These are phyloP conservation scores for Oophaga pumilio DNA, from an alignment of 2,113 vertebrate genomes.

Conservation along the genomic window DNA sequence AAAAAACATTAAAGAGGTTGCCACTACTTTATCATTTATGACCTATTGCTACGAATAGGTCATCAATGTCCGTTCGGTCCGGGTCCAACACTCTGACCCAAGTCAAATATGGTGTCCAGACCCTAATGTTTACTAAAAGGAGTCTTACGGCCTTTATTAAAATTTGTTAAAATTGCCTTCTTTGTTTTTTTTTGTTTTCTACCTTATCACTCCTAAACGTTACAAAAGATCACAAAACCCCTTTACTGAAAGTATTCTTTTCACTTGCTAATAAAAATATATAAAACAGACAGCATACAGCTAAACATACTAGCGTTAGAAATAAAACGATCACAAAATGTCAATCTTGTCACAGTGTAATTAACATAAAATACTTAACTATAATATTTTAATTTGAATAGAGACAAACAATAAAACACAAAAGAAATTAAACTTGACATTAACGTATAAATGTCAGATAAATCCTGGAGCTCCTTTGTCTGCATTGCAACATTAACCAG, in stretches of 20 bases:
- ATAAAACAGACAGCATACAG: conserved; percentile 8
- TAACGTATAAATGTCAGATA: conserved; percentile 47
- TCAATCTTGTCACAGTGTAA: conserved; percentile 41
- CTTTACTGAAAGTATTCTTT: not conserved
- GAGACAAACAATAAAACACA: conserved; percentile 47
- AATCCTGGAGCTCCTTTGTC: conserved; percentile 38
- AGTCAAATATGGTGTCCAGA: too few relatives aligned
- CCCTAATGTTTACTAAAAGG: too few relatives aligned
- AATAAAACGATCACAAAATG: conserved; percentile 44
- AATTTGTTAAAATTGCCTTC: too few relatives aligned
- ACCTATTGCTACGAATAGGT: too few relatives aligned
- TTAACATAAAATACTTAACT: conserved; percentile 40
- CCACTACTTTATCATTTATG: too few relatives aligned
- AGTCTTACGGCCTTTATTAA: too few relatives aligned
- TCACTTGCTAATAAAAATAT: conserved; percentile 23
- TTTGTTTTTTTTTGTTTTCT: too few relatives aligned
- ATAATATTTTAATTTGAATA: conserved; percentile 39
- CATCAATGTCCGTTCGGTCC: too few relatives aligned
- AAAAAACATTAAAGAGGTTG: too few relatives aligned
- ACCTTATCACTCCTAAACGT: too few relatives aligned
- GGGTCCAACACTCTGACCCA: too few relatives aligned
- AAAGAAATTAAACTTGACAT: conserved; percentile 49
- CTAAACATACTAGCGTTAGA: not conserved
- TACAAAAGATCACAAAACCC: too few relatives aligned
- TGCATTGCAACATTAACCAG: conserved; percentile 4